Base-by-base conservation (phyloP, 2,113 vertebrate genomes). In the Amblyornis subalaris region DNA sequence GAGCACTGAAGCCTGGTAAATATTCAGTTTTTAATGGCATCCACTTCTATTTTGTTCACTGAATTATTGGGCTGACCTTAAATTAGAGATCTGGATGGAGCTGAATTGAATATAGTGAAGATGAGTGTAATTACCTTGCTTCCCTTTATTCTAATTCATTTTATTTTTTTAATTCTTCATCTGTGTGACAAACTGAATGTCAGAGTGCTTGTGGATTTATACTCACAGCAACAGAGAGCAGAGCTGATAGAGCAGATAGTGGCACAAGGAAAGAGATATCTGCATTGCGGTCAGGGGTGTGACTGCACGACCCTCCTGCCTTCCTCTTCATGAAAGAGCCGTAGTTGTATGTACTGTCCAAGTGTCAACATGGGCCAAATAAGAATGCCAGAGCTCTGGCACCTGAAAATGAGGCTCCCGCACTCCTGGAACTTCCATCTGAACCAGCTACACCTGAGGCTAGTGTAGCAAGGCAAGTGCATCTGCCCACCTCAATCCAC, bases 31-130 rank as follows among this genome's bases (percentile, higher is more conserved):
- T 93, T 95, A 96, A 95, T 94, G 85, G 81, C 75, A 96, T 93
- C 85, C 78, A 91, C 91, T 95, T 95, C 93, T 95, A 80, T 90
- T 94, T 95, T 95, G 88, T 74, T 91, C 89, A 83, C 71, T 89
- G 95, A 95, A 93, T 95, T 96, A 95, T 91, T 94, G 88, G 58
- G 40, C 72, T 91, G 89, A 97, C 94, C 91, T 95, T 96, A 96
- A 95, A 96, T 95, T 95, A 96, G 95, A 94, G 85, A 93, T 96
- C 78, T 95, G 40, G 94, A 94, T 88, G 93, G 60, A 95, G 40
- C 75, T 81, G 93, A 95, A 95, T 67, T 75, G 89, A 94, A 91
- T 84, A 88, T 91, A 71, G 75, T 91, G 94, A 95, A 94, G 91
- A 96, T 86, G 82, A 91, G 78, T 88, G 69, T 77, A 89, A 96